Percentiles rank a stretch among this genome's conserved stretches.
phyloP scores from a whole-genome alignment of 2,888 invertebrate species.

The Silvanus unidentatus region DNA sequence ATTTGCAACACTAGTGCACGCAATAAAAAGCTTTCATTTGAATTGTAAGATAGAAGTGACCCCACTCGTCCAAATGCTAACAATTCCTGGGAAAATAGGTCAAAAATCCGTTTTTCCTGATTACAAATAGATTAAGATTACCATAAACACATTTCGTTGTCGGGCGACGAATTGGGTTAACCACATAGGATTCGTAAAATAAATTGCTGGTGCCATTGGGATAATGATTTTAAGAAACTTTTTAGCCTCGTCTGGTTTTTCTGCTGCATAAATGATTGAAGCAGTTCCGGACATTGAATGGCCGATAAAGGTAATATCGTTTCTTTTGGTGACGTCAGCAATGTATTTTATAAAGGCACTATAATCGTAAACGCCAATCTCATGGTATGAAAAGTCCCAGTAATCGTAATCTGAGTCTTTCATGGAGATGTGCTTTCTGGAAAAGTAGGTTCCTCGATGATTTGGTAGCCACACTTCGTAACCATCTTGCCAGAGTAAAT shows the following conservation, averaged over 20 bases:
- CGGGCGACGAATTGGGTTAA: background rate
- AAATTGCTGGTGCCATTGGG: constrained; percentile 9
- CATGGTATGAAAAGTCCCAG: constrained; percentile 22
- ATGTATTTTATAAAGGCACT: constrained; percentile 12
- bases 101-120: too few relatives aligned
- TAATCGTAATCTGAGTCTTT: constrained; percentile 7
- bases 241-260: constrained; percentile 7
- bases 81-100: too few relatives aligned
- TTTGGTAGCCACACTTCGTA: constrained; percentile 22
- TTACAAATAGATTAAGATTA: too few relatives aligned
- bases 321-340: constrained; percentile 7
- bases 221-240: constrained; percentile 14
- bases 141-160: too few relatives aligned
- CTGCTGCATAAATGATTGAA: constrained; percentile 14
- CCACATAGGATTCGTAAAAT: constrained; percentile 10
- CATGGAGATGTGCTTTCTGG: constrained; percentile 11
- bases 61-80: too few relatives aligned
- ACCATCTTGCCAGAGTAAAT: constrained; percentile 13
- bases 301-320: constrained; percentile 14
- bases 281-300: constrained; percentile 19
- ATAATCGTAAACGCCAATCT: constrained; percentile 21
- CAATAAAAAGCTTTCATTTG: too few relatives aligned
- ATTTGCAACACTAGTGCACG: too few relatives aligned
- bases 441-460: constrained; percentile 15
- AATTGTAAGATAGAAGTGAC: too few relatives aligned